Evolutionary conservation across 2,888 invertebrate genomes (phyloP).

Genomic region (Archaeoteleia sp.): DNA sequence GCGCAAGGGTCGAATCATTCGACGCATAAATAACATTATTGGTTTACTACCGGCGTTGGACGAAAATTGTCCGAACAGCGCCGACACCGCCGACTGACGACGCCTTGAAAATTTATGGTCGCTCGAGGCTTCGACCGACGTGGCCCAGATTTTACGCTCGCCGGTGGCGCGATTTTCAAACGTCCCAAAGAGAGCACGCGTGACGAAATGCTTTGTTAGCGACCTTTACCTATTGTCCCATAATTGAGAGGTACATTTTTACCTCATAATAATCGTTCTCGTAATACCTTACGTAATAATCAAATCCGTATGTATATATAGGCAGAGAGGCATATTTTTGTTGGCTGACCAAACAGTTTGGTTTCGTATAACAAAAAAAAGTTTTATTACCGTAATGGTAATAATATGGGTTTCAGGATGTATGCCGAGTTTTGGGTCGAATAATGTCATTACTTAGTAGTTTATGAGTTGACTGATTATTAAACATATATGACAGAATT

Average conservation of each 20-base stretch:
- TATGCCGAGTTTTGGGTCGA: too few species aligned
- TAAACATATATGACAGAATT: too few species aligned
- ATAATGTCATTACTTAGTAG: too few species aligned
- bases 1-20: conserved; percentile 68
- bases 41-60: conserved; percentile 64
- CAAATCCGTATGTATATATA: not conserved
- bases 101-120: conserved; percentile 42
- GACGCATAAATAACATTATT: conserved; percentile 72
- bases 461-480: too few species aligned
- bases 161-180: conserved; percentile 16
- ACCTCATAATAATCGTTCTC: conserved; percentile 29
- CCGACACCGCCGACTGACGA: conserved; percentile 11
- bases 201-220: conserved; percentile 43
- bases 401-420: too few species aligned
- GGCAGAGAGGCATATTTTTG: too few species aligned
- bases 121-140: conserved; percentile 22
- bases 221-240: conserved; percentile 26
- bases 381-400: too few species aligned
- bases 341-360: too few species aligned
- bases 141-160: conserved; percentile 45
- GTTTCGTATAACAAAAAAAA: too few species aligned
- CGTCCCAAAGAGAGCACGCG: conserved; percentile 41
- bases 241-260: conserved; percentile 41
- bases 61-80: conserved; percentile 29
- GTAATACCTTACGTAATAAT: not conserved